phyloP scores from a whole-genome alignment of 2,888 invertebrate species.

The Scaptomyza flava region DNA sequence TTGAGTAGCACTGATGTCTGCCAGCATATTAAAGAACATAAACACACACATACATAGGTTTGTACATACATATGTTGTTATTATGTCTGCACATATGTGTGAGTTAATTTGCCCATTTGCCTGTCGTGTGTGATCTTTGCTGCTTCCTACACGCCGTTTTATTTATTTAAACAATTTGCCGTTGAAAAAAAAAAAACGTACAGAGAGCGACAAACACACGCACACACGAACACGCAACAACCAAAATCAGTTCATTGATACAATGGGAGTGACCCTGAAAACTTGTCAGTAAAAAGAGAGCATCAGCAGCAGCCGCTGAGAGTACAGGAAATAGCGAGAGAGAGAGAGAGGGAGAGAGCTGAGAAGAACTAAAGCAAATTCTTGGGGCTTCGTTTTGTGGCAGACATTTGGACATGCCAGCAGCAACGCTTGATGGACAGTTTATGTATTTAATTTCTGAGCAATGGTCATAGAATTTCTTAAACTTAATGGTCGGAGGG shows the following conservation, averaged over 20 bases:
- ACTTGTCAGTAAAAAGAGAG: slow-evolving; percentile 19
- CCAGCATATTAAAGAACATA: neutral
- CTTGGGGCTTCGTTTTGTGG: slow-evolving; percentile 16
- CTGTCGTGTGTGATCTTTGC: slow-evolving; percentile 76
- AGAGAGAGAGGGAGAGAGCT: slow-evolving; percentile 12
- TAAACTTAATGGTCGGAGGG: neutral
- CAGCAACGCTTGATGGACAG: slow-evolving; percentile 56
- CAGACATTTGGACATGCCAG: slow-evolving; percentile 9
- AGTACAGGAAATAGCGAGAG: neutral
- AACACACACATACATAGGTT: neutral
- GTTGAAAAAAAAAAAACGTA: slow-evolving; percentile 49
- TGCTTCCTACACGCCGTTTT: slow-evolving; percentile 80
- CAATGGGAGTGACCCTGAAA: slow-evolving; percentile 71
- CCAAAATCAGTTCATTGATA: slow-evolving; percentile 69
- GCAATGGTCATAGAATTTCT: slow-evolving; percentile 37
- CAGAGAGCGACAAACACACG: slow-evolving; percentile 18
- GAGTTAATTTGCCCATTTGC: slow-evolving; percentile 59
- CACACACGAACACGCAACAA: slow-evolving; percentile 20
- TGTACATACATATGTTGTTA: too few species aligned
- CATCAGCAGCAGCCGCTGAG: slow-evolving; percentile 31
- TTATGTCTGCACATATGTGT: neutral
- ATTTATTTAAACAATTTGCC: slow-evolving; percentile 75
- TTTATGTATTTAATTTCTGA: slow-evolving; percentile 65
- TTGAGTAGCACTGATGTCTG: slow-evolving; percentile 25
- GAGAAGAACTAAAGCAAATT: slow-evolving; percentile 11